Evolutionary conservation across 2,888 invertebrate genomes (phyloP).

Genomic region (Hyposoter didymator): DNA sequence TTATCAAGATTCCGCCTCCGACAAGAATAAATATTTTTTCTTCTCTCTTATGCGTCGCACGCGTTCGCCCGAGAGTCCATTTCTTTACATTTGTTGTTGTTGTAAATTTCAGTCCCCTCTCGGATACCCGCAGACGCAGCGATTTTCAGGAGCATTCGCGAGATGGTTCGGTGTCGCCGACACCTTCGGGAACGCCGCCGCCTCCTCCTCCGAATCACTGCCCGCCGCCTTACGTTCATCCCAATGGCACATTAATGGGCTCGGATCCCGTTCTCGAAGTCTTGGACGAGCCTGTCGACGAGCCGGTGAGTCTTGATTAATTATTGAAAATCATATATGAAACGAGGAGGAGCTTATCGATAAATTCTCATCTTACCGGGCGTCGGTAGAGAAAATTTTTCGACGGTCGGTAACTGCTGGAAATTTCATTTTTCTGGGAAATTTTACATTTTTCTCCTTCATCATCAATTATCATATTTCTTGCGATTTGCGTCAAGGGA

Average conservation of each 20-base stretch:
- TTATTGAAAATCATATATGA: not conserved
- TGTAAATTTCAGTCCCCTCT: constrained; percentile 67
- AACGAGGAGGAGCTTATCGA: not conserved
- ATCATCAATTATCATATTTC: not conserved
- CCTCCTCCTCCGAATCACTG: constrained; percentile 73
- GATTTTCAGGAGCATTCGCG: constrained; percentile 72
- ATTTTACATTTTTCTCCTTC: not conserved
- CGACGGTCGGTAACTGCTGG: not conserved
- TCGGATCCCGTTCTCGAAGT: constrained; percentile 76
- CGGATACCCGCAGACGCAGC: constrained; percentile 74
- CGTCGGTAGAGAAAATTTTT: not conserved
- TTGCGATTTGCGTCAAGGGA: not conserved
- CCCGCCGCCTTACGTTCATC: constrained; percentile 69
- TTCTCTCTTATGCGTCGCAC: no score
- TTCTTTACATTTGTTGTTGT: no score
- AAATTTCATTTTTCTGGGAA: not conserved
- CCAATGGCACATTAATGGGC: constrained; percentile 69
- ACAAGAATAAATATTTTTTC: constrained; percentile 1
- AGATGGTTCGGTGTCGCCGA: constrained; percentile 70
- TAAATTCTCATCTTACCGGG: not conserved
- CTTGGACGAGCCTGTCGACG: constrained; percentile 79
- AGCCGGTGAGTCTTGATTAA: constrained; percentile 74
- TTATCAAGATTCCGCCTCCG: constrained; percentile 57
- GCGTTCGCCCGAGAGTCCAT: no score
- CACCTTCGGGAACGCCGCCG: constrained; percentile 71